Evolutionary conservation across 2,113 vertebrate species (phyloP), one percentile per base, ranked within the genome.

Genomic region (Panthera tigris): DNA sequence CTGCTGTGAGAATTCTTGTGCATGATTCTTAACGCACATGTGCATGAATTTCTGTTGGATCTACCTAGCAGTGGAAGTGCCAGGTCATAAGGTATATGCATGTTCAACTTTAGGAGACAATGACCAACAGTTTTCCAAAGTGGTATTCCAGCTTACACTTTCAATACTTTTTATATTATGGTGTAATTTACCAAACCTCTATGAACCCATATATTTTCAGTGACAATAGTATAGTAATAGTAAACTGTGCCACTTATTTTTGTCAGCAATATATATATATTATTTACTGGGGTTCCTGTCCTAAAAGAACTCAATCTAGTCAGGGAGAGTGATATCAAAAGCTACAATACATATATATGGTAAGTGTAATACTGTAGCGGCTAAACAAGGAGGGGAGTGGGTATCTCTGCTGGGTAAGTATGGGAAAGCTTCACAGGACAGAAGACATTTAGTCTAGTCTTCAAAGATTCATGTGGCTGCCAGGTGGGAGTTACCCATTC

Each of bases 91-190:
- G 39, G 14, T 48, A 79, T 27, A 31, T 19, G 15, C 18, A 66
- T 11, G 6, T 50, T 82, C 41, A 89, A 52, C 23, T 41, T 55
- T 23, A 95, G 65, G 45, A 79, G n/a, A 92, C 48, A 79, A 95
- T 78, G 29, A 61, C 83, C 76, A 89, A 48, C 11, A 39, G 31
- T 48, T 68, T 83, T 69, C 14, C 19, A 69, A 89, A 89, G 71
- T 61, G 13, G 25, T 36, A 81, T 36, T 90, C 27, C 39, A 74
- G 73, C 36, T 74, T 91, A 86, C n/a, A 86, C 1, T 69, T 41
- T 63, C 23, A 66, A n/a, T 79, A 95, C 74, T 81, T 74, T 89
- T 85, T 95, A 80, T 86, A 86, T 81, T 76, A 78, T n/a, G n/a
- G 31, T 76, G 3, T 83, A 63, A 78, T 57, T 85, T 96, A 90